A percentile compares a stretch with the other conserved stretches of the same genome.
Conservation (phyloP, 2,888 invertebrate genomes). For the Ceriagrion tenellum region DNA sequence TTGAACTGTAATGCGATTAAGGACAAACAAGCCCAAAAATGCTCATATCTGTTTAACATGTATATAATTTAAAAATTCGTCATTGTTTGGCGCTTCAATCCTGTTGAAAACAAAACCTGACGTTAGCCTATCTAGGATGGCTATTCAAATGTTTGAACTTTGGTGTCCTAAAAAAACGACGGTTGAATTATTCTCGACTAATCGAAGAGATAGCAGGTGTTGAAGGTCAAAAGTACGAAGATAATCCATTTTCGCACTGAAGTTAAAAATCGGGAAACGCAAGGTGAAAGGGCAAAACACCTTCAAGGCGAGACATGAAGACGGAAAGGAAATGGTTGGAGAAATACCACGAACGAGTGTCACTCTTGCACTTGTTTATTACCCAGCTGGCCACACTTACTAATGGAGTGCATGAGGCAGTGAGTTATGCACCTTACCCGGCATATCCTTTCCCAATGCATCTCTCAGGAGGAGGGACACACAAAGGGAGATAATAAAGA, state of each 20-base stretch:
- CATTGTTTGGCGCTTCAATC: too few species aligned
- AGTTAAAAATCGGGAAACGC: neutral
- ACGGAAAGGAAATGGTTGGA: neutral
- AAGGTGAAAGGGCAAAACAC: neutral
- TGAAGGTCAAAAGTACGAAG: neutral
- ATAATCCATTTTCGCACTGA: neutral
- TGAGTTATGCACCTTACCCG: neutral
- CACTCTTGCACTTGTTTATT: conserved; percentile 10
- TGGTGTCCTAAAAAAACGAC: too few species aligned
- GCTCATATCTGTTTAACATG: too few species aligned
- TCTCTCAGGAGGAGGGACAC: neutral
- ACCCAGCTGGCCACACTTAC: neutral
- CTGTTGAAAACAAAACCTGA: too few species aligned
- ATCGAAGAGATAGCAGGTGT: neutral
- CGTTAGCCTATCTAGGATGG: too few species aligned
- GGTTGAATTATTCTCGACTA: neutral
- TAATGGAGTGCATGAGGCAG: neutral
- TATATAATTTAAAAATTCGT: too few species aligned
- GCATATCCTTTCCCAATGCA: neutral
- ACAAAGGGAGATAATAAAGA: too few species aligned
- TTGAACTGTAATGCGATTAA: too few species aligned
- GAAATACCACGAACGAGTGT: neutral
- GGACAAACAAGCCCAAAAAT: too few species aligned
- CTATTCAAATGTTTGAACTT: too few species aligned
- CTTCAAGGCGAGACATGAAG: neutral